phyloP scores from a whole-genome alignment of 2,888 invertebrate species.

The Cephus nigrinus region DNA sequence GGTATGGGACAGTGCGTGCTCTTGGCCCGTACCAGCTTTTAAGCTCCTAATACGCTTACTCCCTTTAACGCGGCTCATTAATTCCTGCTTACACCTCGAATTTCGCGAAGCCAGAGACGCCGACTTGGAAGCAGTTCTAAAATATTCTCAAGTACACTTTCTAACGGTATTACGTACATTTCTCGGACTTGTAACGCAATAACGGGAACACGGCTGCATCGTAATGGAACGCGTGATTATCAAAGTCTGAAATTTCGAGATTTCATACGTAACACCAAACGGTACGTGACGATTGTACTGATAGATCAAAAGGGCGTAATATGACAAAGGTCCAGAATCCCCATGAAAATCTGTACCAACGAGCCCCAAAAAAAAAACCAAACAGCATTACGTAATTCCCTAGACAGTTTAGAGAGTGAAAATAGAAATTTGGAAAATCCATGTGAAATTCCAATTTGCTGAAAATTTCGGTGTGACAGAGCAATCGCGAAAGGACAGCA shows the following conservation, averaged over 20 bases:
- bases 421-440: neutral
- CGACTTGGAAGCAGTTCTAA: neutral
- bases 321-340: neutral
- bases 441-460: neutral
- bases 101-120: neutral
- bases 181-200: neutral
- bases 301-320: neutral
- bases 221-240: neutral
- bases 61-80: neutral
- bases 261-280: neutral
- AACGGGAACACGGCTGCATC: neutral
- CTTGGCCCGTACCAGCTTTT: neutral
- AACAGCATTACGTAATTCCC: neutral
- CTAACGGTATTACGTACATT: neutral
- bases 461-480: neutral
- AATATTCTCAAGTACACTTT: neutral
- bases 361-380: neutral
- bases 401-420: neutral
- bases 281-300: neutral
- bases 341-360: neutral
- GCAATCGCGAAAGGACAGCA: neutral
- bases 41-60: constrained; percentile 2
- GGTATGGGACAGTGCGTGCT: neutral
- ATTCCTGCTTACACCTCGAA: neutral
- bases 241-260: neutral